These are phyloP conservation scores for Drosophila teissieri DNA, from an alignment of 1,140 invertebrate genomes.

Conservation along the genomic window DNA sequence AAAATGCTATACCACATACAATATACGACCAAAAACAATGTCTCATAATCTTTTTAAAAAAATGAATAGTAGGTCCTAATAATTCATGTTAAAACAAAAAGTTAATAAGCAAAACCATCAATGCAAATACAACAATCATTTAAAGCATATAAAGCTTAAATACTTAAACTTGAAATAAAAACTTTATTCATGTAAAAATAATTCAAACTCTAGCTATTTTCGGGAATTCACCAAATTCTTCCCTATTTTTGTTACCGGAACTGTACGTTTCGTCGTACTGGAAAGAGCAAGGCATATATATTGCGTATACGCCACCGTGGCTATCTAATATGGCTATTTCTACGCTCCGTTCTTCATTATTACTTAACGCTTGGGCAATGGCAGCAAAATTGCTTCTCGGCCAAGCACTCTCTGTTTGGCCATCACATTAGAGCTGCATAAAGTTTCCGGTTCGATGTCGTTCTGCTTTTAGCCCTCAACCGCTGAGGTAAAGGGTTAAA, in stretches of 20 bases:
- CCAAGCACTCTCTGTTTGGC: constrained; percentile 47
- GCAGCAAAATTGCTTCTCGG: constrained; percentile 77
- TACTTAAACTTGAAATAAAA: no score
- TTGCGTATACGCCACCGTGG: constrained; percentile 68
- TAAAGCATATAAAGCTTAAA: no score
- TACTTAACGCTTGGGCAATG: constrained; percentile 76
- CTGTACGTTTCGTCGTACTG: not conserved
- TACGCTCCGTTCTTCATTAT: constrained; percentile 71
- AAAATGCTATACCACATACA: constrained; percentile 2
- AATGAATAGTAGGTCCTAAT: no score
- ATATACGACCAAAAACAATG: no score
- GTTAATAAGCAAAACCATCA: no score
- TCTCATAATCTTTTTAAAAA: no score
- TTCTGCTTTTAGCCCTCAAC: constrained; percentile 43
- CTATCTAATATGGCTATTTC: constrained; percentile 60
- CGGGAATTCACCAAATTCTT: no score
- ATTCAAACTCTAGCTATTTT: no score
- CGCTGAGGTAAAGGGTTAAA: constrained; percentile 71
- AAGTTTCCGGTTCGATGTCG: constrained; percentile 62
- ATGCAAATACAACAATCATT: no score
- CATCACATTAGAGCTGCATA: constrained; percentile 68
- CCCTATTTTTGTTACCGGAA: not conserved
- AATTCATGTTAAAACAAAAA: no score
- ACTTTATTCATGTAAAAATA: no score
- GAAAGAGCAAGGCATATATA: constrained; percentile 31